Base-by-base conservation (phyloP, 2,888 invertebrate species). In the Pseudococcus viburni region DNA sequence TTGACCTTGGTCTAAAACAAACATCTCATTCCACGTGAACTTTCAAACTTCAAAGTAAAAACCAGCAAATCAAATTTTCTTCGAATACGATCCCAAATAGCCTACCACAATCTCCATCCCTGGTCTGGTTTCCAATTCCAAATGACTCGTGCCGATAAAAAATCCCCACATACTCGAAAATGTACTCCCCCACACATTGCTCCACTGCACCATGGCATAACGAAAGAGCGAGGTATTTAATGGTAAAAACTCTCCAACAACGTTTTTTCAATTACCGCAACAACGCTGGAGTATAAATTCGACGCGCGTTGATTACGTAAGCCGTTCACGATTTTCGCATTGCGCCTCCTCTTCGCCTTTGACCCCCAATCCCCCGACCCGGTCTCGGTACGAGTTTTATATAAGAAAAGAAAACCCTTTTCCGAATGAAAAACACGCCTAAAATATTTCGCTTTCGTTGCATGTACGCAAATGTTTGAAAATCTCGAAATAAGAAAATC, bases 401-500 rank as follows among this genome's bases (percentile, higher is more conserved):
- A 33, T 33, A 22, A 68, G 26, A 33, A 12, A n/a, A 73, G 19
- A 80, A n/a, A 80, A 12, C 42, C 42, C 46, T 73, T 73, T 73
- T 80, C 11, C 42, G n/a, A 73, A 73, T 33, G 68, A 73, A 73
- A 73, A 73, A 73, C 68, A 73, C 33, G 68, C 68, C 68, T 73
- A 73, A 26, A 26, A 80, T 80, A 80, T 80, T 80, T 80, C 80
- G 46, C 80, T 80, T 80, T 80, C 46, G 42, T 42, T 80, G 42
- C 42, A 42, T 42, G 39, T 77, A 39, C 77, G 39, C 39, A 77
- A 77, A 77, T 77, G 42, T 80, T 80, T 26, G 68, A 73, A 22
- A 80, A 80, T 80, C 80, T 80, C 46, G n/a, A 80, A 42, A 80
- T 80, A 80, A 42, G 42, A 42, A 42, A 80, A 80, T 80, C 80